phyloP scores from a whole-genome alignment of 2,113 vertebrate species.

The Callipepla californica region DNA sequence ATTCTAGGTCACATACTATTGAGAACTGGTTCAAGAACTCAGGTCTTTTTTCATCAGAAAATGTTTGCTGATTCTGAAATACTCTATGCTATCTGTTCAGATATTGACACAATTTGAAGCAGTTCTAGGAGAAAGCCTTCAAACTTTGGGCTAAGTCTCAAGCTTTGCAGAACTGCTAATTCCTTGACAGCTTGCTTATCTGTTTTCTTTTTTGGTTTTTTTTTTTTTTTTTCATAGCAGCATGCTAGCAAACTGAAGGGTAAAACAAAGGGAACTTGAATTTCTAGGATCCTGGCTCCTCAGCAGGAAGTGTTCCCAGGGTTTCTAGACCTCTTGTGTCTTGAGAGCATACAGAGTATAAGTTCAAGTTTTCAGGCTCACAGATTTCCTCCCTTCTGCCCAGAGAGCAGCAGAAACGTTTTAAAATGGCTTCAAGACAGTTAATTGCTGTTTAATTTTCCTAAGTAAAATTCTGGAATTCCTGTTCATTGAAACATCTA shows the following conservation, averaged over 20 bases:
- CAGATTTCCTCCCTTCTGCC: background rate
- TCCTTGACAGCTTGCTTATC: conserved; percentile 30
- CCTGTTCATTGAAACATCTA: background rate
- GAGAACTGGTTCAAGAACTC: background rate
- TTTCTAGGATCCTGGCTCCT: background rate
- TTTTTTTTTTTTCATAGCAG: background rate
- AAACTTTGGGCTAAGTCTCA: background rate
- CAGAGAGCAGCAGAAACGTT: background rate
- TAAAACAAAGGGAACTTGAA: conserved; percentile 12
- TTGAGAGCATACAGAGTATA: background rate
- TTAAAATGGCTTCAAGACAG: background rate
- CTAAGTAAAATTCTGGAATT: background rate
- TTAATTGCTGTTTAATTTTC: background rate
- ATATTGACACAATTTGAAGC: conserved; percentile 7
- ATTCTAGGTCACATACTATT: background rate
- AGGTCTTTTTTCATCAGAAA: background rate
- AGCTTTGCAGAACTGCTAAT: background rate
- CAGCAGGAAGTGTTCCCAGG: background rate
- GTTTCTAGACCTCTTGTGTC: background rate
- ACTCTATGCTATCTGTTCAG: background rate
- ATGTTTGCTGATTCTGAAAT: background rate
- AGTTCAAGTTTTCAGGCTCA: background rate
- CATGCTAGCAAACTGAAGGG: background rate
- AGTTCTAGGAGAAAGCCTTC: background rate
- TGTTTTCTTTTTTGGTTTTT: background rate